A percentile compares a stretch with the other conserved stretches of the same genome.
Conservation (phyloP, 2,888 invertebrate genomes). For the Crossocerus cetratus region DNA sequence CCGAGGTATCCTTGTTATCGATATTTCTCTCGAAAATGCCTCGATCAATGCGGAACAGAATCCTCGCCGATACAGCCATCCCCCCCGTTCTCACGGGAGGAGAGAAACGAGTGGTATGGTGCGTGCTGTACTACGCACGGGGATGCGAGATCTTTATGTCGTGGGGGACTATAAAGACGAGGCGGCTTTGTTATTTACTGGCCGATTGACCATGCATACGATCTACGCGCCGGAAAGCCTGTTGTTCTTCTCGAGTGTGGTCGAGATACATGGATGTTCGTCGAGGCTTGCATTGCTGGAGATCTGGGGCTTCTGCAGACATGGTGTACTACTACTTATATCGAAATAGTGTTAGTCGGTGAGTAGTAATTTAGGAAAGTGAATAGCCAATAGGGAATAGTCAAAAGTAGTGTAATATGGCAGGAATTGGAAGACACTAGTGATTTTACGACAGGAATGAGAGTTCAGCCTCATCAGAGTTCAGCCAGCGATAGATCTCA, state of each 20-base stretch:
- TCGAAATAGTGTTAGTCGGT: too few species aligned
- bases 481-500: constrained; percentile 37
- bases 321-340: not conserved
- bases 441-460: not conserved
- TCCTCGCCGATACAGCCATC: constrained; percentile 35
- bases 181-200: constrained; percentile 8
- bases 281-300: too few species aligned
- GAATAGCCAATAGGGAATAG: not conserved
- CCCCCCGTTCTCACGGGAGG: not conserved
- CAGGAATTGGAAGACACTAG: not conserved
- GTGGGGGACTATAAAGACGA: not conserved
- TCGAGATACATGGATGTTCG: not conserved
- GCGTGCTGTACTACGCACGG: constrained; percentile 4
- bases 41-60: constrained; percentile 48
- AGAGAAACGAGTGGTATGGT: not conserved
- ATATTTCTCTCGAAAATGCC: constrained; percentile 47
- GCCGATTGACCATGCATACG: constrained; percentile 9
- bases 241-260: constrained; percentile 2
- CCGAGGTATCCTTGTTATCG: constrained; percentile 19
- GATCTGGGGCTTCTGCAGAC: not conserved
- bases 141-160: not conserved
- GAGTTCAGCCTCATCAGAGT: not conserved
- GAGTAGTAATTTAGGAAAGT: not conserved
- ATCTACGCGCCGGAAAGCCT: not conserved
- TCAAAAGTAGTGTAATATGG: not conserved